Base-by-base conservation (phyloP, 2,888 invertebrate genomes). In the Electrophaes corylata region DNA sequence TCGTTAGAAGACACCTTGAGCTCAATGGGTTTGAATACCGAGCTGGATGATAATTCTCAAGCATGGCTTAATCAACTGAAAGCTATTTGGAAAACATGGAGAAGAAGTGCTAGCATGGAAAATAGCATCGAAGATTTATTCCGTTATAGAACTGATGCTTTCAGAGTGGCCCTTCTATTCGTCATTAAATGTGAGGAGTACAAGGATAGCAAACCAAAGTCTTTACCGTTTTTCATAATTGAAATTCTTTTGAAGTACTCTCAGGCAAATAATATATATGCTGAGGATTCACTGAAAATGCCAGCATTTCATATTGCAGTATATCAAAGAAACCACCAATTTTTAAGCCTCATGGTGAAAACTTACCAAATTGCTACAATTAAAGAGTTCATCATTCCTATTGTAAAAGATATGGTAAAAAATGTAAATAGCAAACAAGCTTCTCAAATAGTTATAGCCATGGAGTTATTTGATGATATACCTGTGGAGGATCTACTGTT, bases 221-320 rank as follows among this genome's bases (percentile, higher is more conserved):
- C 93, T 31, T 88, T 95, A 51, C 91, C 95, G 23, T 91, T 93
- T 73, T 93, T 92, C 65, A 93, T 95, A 62, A 88, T 95, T 65
- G 94, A 95, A 77, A 92, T 92, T 52, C 89, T 95, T 60, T 84
- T 92, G 62, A 91, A 89, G 62, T 93, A 93, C 84, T 88, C 92
- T 37, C 71, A 77, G 20, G 64, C 77, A 56, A 73, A 65, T 77
- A 75, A 78, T 72, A 81, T 73, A 65, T 75, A 75, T 44, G 91
- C 92, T 67, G 88, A 83, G 66, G 88, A 90, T 64, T 83, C 82
- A 75, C 86, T 96, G 26, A 96, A 96, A 84, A 81, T 94, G 73
- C 94, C 95, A 64, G 95, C 95, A 50, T 96, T 96, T 84, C 94
- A 94, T 76, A 92, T 96, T 70, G 93, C 96, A 11, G 93, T 92